Conservation (phyloP, 2,888 invertebrate species). For the Linyphia triangularis region DNA sequence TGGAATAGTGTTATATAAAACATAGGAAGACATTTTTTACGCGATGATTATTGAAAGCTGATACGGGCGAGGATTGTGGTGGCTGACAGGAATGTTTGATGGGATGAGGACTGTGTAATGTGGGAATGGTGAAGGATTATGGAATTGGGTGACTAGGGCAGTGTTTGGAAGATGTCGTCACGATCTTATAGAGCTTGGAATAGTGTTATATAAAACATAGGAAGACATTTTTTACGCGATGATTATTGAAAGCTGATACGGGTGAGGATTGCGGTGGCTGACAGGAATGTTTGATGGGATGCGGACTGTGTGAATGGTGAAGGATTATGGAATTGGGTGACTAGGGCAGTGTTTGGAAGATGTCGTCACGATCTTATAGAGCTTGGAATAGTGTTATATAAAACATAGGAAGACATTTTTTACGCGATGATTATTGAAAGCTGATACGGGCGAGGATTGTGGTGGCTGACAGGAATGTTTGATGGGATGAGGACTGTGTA, state of each 20-base stretch:
- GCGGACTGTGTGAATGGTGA: not conserved
- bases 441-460: slow-evolving; percentile 1
- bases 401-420: not conserved
- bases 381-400: too few species aligned
- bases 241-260: not conserved
- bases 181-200: too few species aligned
- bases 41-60: not conserved
- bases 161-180: too few species aligned
- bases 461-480: not conserved
- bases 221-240: not conserved
- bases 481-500: not conserved
- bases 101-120: not conserved
- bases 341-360: too few species aligned
- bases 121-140: too few species aligned
- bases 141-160: too few species aligned
- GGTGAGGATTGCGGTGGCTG: not conserved
- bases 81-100: not conserved
- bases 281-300: not conserved
- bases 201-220: too few species aligned
- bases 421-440: not conserved
- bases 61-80: slow-evolving; percentile 1
- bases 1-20: too few species aligned
- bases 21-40: not conserved
- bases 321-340: too few species aligned
- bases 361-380: too few species aligned